These are phyloP conservation scores for Sycobia sp. DNA, from an alignment of 1,140 invertebrate genomes.

Conservation along the genomic window DNA sequence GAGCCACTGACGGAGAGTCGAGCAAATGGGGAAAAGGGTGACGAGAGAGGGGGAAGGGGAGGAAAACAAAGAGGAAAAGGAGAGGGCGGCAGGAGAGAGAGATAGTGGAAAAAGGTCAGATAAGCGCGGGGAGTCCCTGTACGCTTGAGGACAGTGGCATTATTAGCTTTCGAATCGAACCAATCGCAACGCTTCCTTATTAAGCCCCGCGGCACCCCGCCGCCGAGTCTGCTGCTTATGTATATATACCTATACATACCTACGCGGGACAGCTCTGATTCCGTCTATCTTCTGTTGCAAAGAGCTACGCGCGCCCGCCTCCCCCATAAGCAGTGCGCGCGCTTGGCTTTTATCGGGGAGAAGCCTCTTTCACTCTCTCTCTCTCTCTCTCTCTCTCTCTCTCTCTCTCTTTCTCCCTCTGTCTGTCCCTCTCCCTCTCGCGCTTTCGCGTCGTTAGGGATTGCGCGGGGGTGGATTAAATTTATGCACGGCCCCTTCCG, in stretches of 20 bases:
- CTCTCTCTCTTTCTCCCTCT: not conserved
- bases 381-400: not conserved
- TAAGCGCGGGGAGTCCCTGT: not conserved
- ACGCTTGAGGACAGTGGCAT: constrained; percentile 44
- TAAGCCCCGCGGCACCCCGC: constrained; percentile 45
- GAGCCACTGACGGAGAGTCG: no score
- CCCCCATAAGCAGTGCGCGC: not conserved
- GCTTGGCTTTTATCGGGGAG: not conserved
- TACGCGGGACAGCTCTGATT: no score
- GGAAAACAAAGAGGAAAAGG: not conserved
- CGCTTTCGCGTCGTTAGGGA: constrained; percentile 11
- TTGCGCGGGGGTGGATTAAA: constrained; percentile 21
- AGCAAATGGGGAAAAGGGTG: no score
- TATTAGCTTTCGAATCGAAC: constrained; percentile 54
- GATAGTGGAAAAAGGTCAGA: not conserved
- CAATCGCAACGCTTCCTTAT: constrained; percentile 52
- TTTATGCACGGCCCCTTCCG: not conserved
- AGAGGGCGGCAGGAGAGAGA: constrained; percentile 22
- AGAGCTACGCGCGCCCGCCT: no score
- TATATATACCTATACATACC: no score
- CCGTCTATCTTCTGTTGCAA: no score
- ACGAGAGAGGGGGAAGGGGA: no score
- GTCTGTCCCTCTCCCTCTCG: not conserved
- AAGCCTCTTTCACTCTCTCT: no score
- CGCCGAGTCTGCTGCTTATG: constrained; percentile 27